Conservation (phyloP, 1,140 invertebrate genomes). For the Drosophila dunni region DNA sequence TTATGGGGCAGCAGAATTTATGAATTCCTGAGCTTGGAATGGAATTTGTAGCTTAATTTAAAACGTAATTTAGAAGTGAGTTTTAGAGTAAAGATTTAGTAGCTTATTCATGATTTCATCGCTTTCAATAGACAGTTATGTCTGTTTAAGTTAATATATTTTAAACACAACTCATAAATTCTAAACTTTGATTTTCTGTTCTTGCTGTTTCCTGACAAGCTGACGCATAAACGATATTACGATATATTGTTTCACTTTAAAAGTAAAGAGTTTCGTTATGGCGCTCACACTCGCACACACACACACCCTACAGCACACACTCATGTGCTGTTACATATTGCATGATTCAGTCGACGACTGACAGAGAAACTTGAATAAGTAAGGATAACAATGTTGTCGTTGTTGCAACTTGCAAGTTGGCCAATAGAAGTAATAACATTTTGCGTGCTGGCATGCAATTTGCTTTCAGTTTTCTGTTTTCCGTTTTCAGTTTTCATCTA, state of each 20-base stretch:
- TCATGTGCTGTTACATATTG: constrained; percentile 29
- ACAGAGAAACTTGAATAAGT: constrained; percentile 37
- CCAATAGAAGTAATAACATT: constrained; percentile 65
- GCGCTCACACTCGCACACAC: constrained; percentile 1
- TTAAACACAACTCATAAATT: no score
- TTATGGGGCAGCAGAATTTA: constrained; percentile 5
- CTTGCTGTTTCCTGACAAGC: no score
- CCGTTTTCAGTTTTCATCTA: constrained; percentile 61
- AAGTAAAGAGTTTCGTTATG: constrained; percentile 16
- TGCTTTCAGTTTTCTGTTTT: constrained; percentile 66
- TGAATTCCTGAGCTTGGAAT: background rate
- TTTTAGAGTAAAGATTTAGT: background rate
- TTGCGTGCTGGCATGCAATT: constrained; percentile 76
- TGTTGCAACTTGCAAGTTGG: constrained; percentile 37
- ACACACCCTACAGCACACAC: background rate
- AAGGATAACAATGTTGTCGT: constrained; percentile 37
- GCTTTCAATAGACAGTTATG: no score
- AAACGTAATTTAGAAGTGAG: background rate
- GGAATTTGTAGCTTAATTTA: background rate
- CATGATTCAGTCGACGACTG: constrained; percentile 48
- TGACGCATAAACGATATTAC: constrained; percentile 19
- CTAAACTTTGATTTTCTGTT: background rate
- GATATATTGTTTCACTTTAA: constrained; percentile 7
- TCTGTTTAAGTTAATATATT: no score
- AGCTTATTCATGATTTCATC: no score